Base-by-base conservation (phyloP, 2,113 vertebrate species). In the Centropristis striata region DNA sequence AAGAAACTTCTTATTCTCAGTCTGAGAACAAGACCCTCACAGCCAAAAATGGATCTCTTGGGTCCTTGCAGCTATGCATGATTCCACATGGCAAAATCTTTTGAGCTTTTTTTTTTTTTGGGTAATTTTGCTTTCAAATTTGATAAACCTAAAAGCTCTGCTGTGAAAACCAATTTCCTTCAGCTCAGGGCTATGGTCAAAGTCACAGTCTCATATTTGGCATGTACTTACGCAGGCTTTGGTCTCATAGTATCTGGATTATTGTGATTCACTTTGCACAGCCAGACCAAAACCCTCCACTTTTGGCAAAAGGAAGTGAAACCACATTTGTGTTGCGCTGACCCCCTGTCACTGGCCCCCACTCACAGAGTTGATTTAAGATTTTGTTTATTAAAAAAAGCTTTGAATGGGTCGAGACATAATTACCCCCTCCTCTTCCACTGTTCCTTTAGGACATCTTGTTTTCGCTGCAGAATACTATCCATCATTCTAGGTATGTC, bases 121-220 rank as follows among this genome's bases (percentile, higher is more conserved):
- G 7, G 10, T 12, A 54, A 60, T 66, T 86, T 58, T 36, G 36
- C 68, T 86, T 86, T 83, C 5, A 83, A 79, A 83, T 83, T 64
- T 71, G 68, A 88, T 72, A 78, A 84, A 76, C 65, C 55, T 66
- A 61, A 90, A 84, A 27, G 28, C 75, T 82, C 7, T 27, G 54
- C 76, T 77, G 81, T 89, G 70, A 88, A 89, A 89, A 75, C 71
- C 70, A 70, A n/a, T 91, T 90, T 75, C 50, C 47, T 54, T 66
- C 41, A 65, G 80, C 87, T 81, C 44, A 36, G 41, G 73, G 88
- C 80, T 59, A 54, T 10, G 58, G 75, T 64, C 61, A 84, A 75
- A 82, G 84, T 70, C 60, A 27, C 73, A 55, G 50, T 72, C 21
- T 74, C 32, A 11, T 73, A 80, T 84, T 36, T 80, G 28, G 57